Evolutionary conservation across 2,888 invertebrate species (phyloP), one percentile per base, ranked within the genome.

Genomic region (Imbricaverruca yamaguchii): DNA sequence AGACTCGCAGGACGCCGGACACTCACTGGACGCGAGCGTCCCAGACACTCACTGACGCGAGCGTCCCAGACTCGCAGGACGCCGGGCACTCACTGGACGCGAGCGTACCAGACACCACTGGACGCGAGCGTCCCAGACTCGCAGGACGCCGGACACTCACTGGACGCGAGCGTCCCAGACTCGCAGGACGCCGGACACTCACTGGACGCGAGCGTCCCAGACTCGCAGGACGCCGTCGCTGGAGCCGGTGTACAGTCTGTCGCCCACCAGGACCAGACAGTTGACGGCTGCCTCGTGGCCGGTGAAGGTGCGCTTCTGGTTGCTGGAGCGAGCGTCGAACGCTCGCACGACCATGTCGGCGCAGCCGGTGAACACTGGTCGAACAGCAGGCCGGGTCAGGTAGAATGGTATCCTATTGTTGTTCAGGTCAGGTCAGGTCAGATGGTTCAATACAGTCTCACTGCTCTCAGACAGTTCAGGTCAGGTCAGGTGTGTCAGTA

Each of bases 241-340:
- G 0, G 88, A 87, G 0, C 87, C 87, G 4, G 88, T 88, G 85
- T 87, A 89, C 63, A 89, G 84, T 77, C 86, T 86, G 0, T 86
- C 86, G 4, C 86, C 87, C 12, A 87, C 87, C 21, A 88, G 85
- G 86, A 88, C 86, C 21, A 89, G 81, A 56, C 86, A 86, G 80
- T 87, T 88, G 56, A 89, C 85, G 74, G 87, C 85, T 25, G 85
- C 85, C 39, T 85, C 84, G 82, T 89, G 89, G 8, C 88, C 89
- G 63, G 84, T 61, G 82, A 82, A 83, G 0, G 56, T 25, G 80
- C 87, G 84, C 84, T 86, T 86, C 23, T 88, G 82, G 55, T 86
- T 84, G 25, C 87, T 89, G 4, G 88, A 87, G 84, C 88, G 88
- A 18, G 88, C 86, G 83, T 89, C 88, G 84, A 86, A 89, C 80